Evolutionary conservation across 2,888 invertebrate species (phyloP).

Genomic region (Synanthedon vespiformis): DNA sequence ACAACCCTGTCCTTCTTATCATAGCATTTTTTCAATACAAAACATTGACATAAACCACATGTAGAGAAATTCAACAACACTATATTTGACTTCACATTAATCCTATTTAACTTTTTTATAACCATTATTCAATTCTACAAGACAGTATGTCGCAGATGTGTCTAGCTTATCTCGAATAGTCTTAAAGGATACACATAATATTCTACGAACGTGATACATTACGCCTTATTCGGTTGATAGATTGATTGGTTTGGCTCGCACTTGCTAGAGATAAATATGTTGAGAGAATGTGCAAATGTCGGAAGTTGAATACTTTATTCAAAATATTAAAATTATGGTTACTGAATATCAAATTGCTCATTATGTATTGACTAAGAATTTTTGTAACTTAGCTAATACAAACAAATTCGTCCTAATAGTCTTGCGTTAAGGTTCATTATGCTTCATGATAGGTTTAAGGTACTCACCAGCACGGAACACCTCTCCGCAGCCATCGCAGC

Average conservation of each 20-base stretch:
- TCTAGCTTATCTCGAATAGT: conserved; percentile 9
- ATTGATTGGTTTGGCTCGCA: conserved; percentile 5
- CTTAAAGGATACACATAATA: conserved; percentile 13
- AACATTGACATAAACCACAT: no score
- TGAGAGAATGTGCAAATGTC: neutral
- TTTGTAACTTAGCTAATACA: no score
- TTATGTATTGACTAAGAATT: no score
- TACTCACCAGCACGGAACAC: conserved; percentile 98
- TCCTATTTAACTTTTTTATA: no score
- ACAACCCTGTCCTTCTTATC: no score
- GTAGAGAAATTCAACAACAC: no score
- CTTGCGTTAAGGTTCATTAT: no score
- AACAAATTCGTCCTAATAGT: no score
- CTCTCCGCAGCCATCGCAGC: conserved; percentile 99
- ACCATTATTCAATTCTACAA: conserved; percentile 1
- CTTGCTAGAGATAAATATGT: neutral
- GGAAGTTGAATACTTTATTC: neutral
- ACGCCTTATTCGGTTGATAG: conserved; percentile 16
- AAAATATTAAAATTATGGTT: no score
- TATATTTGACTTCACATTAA: no score
- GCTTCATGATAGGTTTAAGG: neutral
- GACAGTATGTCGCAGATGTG: conserved; percentile 10
- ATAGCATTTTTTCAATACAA: no score
- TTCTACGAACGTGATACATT: conserved; percentile 12
- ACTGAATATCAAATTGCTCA: no score